These are phyloP conservation scores for Eumaeus atala DNA, from an alignment of 1,140 invertebrate genomes.

Conservation along the genomic window DNA sequence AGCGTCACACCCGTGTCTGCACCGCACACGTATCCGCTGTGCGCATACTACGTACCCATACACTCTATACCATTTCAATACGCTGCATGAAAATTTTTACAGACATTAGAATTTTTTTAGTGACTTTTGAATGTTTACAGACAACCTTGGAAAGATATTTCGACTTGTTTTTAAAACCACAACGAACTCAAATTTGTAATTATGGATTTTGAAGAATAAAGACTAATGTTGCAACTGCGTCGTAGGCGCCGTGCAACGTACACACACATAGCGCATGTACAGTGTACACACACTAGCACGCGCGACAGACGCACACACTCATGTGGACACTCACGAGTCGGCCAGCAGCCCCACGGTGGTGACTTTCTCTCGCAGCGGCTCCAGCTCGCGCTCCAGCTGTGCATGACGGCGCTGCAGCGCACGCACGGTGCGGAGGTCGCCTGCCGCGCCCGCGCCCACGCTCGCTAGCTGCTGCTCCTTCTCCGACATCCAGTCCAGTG, in stretches of 20 bases:
- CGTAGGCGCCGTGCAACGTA: too few relatives aligned
- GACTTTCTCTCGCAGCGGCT: conserved; percentile 93
- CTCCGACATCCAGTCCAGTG: conserved; percentile 94
- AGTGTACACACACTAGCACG: too few relatives aligned
- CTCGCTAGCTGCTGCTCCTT: conserved; percentile 91
- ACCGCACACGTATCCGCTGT: too few relatives aligned
- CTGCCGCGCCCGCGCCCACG: conserved; percentile 82
- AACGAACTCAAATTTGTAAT: too few relatives aligned
- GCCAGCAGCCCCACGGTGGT: conserved; percentile 86
- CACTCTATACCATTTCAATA: conserved; percentile 34
- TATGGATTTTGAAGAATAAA: too few relatives aligned
- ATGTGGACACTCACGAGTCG: conserved; percentile 77
- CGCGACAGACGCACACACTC: conserved; percentile 5
- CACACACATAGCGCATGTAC: too few relatives aligned
- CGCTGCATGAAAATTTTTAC: conserved; percentile 32
- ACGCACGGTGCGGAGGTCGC: conserved; percentile 91
- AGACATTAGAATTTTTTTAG: too few relatives aligned
- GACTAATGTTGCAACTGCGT: too few relatives aligned
- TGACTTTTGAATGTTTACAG: too few relatives aligned
- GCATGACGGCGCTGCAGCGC: conserved; percentile 92
- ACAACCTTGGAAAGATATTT: too few relatives aligned
- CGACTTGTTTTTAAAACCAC: too few relatives aligned
- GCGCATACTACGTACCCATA: conserved; percentile 30
- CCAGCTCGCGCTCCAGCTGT: conserved; percentile 91
- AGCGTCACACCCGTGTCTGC: background rate